Evolutionary conservation across 2,888 invertebrate species (phyloP), one percentile per base, ranked within the genome.

Genomic region (Amblyjoppa proteus): DNA sequence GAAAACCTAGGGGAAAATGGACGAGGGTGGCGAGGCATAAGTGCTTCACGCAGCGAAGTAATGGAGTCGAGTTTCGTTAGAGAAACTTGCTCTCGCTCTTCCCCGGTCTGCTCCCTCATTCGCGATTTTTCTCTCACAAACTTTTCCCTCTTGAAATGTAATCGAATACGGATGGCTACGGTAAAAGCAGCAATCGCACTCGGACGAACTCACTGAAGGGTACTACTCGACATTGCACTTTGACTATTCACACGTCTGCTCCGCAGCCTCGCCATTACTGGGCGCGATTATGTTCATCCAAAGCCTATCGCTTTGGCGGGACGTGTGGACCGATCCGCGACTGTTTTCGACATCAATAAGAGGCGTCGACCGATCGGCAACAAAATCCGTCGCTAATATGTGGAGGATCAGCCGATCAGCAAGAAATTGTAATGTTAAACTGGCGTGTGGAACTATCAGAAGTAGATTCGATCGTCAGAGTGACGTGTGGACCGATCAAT

Each of bases 11-110:
- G 70, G 83, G 81, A 68, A 83, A 87, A 85, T 78, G 83, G 66
- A 83, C 70, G 85, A 81, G 81, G 80, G 81, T 28, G 76, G 68
- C 20, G 20, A 68, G 20, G 81, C 81, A 85, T 89, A 91, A 91
- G 90, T 91, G 91, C 88, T 90, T 88, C 90, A 88, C 88, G 89
- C 87, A 86, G 88, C 79, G 89, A 89, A 85, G 87, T 90, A 90
- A 90, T 91, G 89, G 89, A 90, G 87, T 86, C 89, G 88, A 88
- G 89, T 89, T 90, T 91, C 89, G 88, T 88, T 84, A 85, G 87
- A 84, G 83, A 88, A 88, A 90, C 83, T 84, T 83, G n/a, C 56
- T 25, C 56, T 25, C 25, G 0, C 25, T 9, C 20, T n/a, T n/a
- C 7, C 11, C n/a, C 38, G 6, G 9, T 7, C 31, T 16, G 13